A percentile compares a stretch with the other conserved stretches of the same genome.
These are phyloP conservation scores for Notodonta dromedarius DNA, from an alignment of 2,888 invertebrate species.

Conservation along the genomic window DNA sequence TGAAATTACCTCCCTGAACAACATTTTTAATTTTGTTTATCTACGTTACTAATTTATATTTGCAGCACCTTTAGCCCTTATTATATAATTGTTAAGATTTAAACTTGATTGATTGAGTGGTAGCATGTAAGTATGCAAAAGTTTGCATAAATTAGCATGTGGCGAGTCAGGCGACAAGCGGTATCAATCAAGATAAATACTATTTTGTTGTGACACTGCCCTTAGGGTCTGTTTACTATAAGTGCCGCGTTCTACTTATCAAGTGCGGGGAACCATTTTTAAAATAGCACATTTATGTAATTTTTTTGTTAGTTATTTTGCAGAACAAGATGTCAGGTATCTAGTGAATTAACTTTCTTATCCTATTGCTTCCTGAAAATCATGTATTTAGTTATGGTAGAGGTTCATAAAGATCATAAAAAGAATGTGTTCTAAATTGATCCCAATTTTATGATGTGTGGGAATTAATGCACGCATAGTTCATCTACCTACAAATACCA, in stretches of 20 bases:
- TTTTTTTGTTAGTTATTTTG: neutral
- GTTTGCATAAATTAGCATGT: conserved; percentile 50
- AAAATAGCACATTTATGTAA: neutral
- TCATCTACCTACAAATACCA: too few relatives aligned
- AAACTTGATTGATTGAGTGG: neutral
- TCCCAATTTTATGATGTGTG: too few relatives aligned
- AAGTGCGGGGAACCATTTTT: conserved; percentile 10
- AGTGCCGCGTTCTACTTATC: conserved; percentile 30
- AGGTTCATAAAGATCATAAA: too few relatives aligned
- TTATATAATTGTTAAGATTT: accelerated
- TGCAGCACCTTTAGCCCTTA: conserved; percentile 7
- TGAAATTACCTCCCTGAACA: conserved; percentile 4
- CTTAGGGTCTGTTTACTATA: conserved; percentile 30
- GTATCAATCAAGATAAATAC: conserved; percentile 54
- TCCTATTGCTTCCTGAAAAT: too few relatives aligned
- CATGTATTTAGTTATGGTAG: too few relatives aligned
- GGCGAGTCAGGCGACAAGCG: conserved; percentile 40
- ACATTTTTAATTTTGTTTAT: conserved; percentile 12
- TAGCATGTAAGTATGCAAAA: conserved; percentile 6
- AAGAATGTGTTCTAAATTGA: too few relatives aligned
- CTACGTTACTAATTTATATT: conserved; percentile 15
- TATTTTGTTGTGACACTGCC: conserved; percentile 48
- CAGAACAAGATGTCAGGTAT: neutral
- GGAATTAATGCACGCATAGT: too few relatives aligned
- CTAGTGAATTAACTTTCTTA: neutral